A percentile compares a stretch with the other conserved stretches of the same genome.
These are phyloP conservation scores for Porites lobata DNA, from an alignment of 92 coral and sea anemone genomes.

Conservation along the genomic window DNA sequence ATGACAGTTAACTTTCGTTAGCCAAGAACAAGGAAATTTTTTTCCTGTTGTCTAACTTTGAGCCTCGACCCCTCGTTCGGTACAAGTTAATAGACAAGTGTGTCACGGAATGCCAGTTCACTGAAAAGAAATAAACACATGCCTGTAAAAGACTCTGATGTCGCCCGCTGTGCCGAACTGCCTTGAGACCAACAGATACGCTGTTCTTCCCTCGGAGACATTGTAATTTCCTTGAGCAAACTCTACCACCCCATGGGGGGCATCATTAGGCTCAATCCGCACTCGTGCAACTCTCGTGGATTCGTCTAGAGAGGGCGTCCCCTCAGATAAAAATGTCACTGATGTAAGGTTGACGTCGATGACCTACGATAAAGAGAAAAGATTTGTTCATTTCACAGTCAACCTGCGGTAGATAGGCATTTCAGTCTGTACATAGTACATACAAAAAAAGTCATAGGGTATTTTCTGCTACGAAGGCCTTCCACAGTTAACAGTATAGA, in stretches of 20 bases:
- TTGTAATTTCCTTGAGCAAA: slow-evolving; percentile 74
- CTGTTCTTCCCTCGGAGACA: slow-evolving; percentile 83
- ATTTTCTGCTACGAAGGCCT: too few species aligned
- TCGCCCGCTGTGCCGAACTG: slow-evolving; percentile 86
- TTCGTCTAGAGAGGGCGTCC: slow-evolving; percentile 79
- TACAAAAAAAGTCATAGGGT: too few species aligned
- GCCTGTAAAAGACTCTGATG: slow-evolving; percentile 90
- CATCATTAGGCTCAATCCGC: slow-evolving; percentile 86
- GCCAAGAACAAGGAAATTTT: too few species aligned
- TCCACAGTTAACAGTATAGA: too few species aligned
- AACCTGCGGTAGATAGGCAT: background rate
- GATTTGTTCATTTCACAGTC: background rate
- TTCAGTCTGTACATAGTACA: background rate
- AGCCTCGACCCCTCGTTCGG: too few species aligned
- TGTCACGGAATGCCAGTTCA: background rate
- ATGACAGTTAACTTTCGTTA: too few species aligned
- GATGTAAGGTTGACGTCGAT: slow-evolving; percentile 74
- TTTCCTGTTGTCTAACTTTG: too few species aligned
- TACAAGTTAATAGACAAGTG: too few species aligned
- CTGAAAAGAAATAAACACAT: background rate
- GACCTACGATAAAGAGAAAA: slow-evolving; percentile 46
- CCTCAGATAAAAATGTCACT: slow-evolving; percentile 70
- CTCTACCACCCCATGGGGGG: slow-evolving; percentile 94
- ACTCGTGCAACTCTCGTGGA: slow-evolving; percentile 80
- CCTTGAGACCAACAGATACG: slow-evolving; percentile 73